These are phyloP conservation scores for Odontocerum albicorne DNA, from an alignment of 2,888 invertebrate species.

Conservation along the genomic window DNA sequence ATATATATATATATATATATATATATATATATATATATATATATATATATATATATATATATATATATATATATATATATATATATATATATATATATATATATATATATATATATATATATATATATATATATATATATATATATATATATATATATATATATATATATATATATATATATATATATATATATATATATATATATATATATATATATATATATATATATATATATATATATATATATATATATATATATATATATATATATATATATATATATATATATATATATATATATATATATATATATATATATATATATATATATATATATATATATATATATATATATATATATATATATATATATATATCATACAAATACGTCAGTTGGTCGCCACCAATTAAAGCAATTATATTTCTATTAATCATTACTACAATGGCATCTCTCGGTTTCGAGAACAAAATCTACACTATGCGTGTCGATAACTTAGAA, in stretches of 20 bases:
- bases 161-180: not conserved
- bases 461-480: too few species aligned
- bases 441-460: too few species aligned
- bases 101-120: not conserved
- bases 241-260: not conserved
- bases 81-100: too few species aligned
- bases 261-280: not conserved
- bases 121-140: not conserved
- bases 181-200: not conserved
- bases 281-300: not conserved
- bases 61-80: too few species aligned
- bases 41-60: too few species aligned
- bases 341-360: not conserved
- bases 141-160: not conserved
- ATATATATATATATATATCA: not conserved
- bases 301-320: not conserved
- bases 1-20: too few species aligned
- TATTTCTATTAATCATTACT: too few species aligned
- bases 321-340: not conserved
- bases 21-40: too few species aligned
- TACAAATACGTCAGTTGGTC: not conserved
- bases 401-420: not conserved
- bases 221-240: not conserved
- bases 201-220: not conserved
- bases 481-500: too few species aligned